A percentile compares a stretch with the other conserved stretches of the same genome.
phyloP scores from a whole-genome alignment of 2,888 invertebrate species.

The Cenopis cana region DNA sequence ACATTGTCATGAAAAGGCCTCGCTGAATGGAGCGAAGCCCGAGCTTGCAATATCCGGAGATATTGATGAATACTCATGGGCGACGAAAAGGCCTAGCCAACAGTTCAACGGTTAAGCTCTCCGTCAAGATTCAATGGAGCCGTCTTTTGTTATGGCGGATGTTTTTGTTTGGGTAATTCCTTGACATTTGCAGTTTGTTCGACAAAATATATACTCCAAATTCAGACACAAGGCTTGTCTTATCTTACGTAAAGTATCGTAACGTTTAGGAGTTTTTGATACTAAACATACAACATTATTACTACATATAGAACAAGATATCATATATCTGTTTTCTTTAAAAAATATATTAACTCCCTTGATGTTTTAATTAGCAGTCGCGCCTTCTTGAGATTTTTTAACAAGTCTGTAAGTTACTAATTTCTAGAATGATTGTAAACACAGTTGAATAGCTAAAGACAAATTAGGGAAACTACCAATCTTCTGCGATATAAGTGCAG shows the following conservation, averaged over 20 bases:
- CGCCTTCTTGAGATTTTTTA: too few species aligned
- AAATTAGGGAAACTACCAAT: not conserved
- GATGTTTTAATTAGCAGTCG: too few species aligned
- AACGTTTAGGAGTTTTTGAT: too few species aligned
- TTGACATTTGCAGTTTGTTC: not conserved
- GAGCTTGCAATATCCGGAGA: slow-evolving; percentile 24
- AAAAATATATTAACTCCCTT: too few species aligned
- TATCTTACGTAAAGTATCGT: too few species aligned
- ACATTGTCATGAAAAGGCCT: not conserved
- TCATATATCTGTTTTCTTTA: too few species aligned
- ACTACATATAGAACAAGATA: too few species aligned
- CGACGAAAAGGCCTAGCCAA: slow-evolving; percentile 20
- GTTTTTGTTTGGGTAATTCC: not conserved
- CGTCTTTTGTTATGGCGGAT: not conserved
- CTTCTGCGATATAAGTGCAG: not conserved
- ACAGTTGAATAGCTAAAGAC: not conserved
- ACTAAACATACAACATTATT: too few species aligned
- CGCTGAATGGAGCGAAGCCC: not conserved
- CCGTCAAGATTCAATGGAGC: not conserved
- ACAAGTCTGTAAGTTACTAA: not conserved
- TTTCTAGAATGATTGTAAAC: not conserved
- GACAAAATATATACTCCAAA: too few species aligned
- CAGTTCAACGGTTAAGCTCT: not conserved
- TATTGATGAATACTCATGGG: slow-evolving; percentile 19
- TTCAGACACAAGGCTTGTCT: too few species aligned